Conservation (phyloP, 1,140 invertebrate species). For the Cherax quadricarinatus region DNA sequence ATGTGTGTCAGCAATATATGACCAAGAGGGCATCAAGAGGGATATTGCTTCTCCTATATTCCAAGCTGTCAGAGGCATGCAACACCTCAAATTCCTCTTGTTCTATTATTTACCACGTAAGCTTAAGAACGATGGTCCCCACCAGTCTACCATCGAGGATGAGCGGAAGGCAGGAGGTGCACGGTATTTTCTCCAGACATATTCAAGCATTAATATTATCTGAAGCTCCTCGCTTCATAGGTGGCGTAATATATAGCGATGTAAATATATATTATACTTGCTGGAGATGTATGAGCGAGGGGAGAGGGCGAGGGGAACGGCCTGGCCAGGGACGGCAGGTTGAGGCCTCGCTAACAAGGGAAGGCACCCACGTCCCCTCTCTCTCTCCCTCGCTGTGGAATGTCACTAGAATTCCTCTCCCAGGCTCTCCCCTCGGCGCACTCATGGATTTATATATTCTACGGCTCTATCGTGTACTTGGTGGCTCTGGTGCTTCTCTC, state of each 20-base stretch:
- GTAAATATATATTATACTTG: conserved; percentile 44
- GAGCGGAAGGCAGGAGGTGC: neutral
- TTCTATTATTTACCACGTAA: neutral
- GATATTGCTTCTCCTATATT: neutral
- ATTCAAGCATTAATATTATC: neutral
- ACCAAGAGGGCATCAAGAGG: neutral
- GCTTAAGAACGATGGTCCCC: neutral
- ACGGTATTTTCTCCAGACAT: neutral
- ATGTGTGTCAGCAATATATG: neutral
- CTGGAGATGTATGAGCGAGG: conserved; percentile 31
- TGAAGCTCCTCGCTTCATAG: neutral
- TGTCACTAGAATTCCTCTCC: conserved; percentile 40
- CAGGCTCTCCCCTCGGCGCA: conserved; percentile 19
- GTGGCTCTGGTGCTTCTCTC: conserved; percentile 4
- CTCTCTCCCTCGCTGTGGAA: conserved; percentile 42
- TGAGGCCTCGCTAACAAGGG: conserved; percentile 39
- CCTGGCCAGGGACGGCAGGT: conserved; percentile 20
- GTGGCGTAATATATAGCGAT: conserved; percentile 22
- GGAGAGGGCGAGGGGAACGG: conserved; percentile 11
- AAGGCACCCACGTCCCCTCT: conserved; percentile 22
- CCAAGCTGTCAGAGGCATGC: neutral
- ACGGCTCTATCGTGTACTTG: conserved; percentile 37
- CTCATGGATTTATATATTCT: conserved; percentile 48
- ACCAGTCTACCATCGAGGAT: neutral
- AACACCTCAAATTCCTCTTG: neutral